Evolutionary conservation across 2,113 vertebrate species (phyloP).

Genomic region (Zapornia atra): DNA sequence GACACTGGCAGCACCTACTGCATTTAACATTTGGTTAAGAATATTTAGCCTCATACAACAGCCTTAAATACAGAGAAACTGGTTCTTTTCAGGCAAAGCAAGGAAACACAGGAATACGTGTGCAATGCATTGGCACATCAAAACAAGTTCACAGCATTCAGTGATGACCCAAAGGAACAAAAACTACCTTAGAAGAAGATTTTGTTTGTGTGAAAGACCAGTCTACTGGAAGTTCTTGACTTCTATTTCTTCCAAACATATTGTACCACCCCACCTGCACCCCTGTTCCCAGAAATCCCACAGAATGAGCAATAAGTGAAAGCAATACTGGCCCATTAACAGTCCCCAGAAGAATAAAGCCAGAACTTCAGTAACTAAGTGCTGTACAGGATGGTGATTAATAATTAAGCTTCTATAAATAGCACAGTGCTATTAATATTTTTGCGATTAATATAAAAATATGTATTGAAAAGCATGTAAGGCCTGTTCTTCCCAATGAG

Average conservation of each 20-base stretch:
- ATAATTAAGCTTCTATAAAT: not conserved
- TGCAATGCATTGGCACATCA: not conserved
- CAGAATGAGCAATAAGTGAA: not conserved
- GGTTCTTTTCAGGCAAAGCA: not conserved
- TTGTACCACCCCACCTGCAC: too few relatives aligned
- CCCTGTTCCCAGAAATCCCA: not conserved
- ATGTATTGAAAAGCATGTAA: not conserved
- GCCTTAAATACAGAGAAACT: not conserved
- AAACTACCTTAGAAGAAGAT: not conserved
- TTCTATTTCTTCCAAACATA: not conserved
- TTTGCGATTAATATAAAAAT: not conserved
- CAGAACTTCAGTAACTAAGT: not conserved
- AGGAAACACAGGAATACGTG: fast-evolving
- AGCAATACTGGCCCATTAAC: not conserved
- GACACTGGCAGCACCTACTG: not conserved
- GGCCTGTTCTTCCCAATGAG: not conserved
- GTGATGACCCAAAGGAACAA: not conserved
- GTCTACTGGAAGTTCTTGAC: not conserved
- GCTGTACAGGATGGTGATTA: not conserved
- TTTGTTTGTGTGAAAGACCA: not conserved
- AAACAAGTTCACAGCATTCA: not conserved
- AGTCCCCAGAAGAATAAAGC: not conserved
- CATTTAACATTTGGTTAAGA: not conserved
- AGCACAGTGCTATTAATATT: not conserved
- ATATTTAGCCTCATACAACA: not conserved